phyloP scores from a whole-genome alignment of 2,113 vertebrate species.

The Sinocyclocheilus rhinocerous region DNA sequence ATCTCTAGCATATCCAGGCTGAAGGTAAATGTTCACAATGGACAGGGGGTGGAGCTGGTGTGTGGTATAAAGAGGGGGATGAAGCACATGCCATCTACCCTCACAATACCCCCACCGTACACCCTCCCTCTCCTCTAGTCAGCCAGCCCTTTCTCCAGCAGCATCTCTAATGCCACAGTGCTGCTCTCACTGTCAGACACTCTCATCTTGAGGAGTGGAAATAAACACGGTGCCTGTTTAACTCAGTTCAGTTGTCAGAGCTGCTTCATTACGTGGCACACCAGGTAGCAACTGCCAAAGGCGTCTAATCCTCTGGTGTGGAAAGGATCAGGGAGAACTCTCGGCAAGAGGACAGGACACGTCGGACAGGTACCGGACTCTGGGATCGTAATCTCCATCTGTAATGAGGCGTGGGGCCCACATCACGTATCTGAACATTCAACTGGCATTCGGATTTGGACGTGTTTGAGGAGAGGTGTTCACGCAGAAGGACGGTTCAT shows the following conservation, averaged over 20 bases:
- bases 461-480: background rate
- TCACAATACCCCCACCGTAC: slow-evolving; percentile 11
- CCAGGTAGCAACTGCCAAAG: slow-evolving; percentile 14
- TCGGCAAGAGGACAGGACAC: slow-evolving; percentile 4
- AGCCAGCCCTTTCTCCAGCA: background rate
- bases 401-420: slow-evolving; percentile 9
- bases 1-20: background rate
- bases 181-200: slow-evolving; percentile 33
- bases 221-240: background rate
- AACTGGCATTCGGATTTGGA: background rate
- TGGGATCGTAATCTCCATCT: background rate
- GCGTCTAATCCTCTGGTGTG: slow-evolving; percentile 39
- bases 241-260: background rate
- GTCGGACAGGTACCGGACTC: background rate
- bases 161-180: slow-evolving; percentile 40
- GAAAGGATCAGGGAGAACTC: slow-evolving; percentile 35
- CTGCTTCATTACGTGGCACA: slow-evolving; percentile 1
- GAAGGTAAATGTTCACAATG: slow-evolving; percentile 22
- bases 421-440: background rate
- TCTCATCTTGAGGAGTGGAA: slow-evolving; percentile 23
- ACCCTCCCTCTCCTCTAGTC: slow-evolving; percentile 34
- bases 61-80: slow-evolving; percentile 14
- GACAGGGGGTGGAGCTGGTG: slow-evolving; percentile 47
- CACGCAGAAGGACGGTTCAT: too few species aligned
- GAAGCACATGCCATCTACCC: slow-evolving; percentile 27